Evolutionary conservation across 2,797 vertebrate species (phyloP), one percentile per base, ranked within the genome.

Genomic region (Tokudaia muenninki): DNA sequence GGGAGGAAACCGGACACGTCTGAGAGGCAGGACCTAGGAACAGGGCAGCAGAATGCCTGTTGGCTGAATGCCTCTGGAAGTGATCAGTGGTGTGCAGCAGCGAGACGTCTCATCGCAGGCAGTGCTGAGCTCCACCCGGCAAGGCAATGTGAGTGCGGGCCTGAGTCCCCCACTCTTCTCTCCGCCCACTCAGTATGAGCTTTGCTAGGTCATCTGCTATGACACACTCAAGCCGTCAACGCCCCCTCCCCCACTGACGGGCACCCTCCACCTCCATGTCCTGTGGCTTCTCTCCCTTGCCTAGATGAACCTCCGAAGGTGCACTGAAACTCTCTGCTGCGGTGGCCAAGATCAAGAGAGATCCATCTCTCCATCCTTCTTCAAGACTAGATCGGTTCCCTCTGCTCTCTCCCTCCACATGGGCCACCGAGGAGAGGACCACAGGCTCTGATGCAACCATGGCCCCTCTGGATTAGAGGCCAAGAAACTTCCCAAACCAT

Each of bases 381-480:
- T 74, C n/a, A 17, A 87, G 61, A 74, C 31, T 2, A 10, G 41
- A 50, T 59, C 52, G 14, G 44, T 34, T 82, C 90, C 74, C 41
- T 65, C 57, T 78, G 55, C 34, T 52, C 81, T 83, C 74, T 92
- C 70, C 77, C 88, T 93, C 94, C 72, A 2, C 93, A 12, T 7
- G 50, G 96, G 95, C 96, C 97, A 96, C 92, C 3, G 0, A 96
- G 92, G 67, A 97, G 81, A 96, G 86, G 92, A 95, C 91, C 61
- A 93, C 87, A 44, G 83, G 88, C 92, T 94, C 92, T 97, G 96
- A 97, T 95, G 96, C 94, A 98, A 93, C 63, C 19, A 96, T 83
- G 83, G 90, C 88, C n/a, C 88, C 93, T 96, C 95, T 93, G 97
- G 96, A 94, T 84, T 96, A 98, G 88, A 98, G 87, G 89, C 93